Conservation (phyloP, 1,140 invertebrate genomes). For the Cyclina sinensis region DNA sequence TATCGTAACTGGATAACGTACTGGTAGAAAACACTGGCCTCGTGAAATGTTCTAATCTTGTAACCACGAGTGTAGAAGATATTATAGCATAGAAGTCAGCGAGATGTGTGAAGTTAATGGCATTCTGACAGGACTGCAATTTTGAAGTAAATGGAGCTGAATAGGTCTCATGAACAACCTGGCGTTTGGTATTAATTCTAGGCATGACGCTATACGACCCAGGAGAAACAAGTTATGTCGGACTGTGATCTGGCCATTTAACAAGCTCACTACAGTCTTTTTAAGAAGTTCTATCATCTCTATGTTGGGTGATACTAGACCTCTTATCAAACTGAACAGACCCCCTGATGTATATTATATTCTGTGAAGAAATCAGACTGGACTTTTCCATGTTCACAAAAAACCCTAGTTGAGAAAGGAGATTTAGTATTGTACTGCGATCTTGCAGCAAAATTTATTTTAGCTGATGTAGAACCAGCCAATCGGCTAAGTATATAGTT, state of each 20-base stretch:
- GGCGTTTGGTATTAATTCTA: constrained; percentile 43
- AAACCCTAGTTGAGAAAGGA: constrained; percentile 45
- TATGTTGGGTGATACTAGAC: constrained; percentile 17
- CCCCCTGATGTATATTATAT: constrained; percentile 32
- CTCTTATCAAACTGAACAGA: background rate
- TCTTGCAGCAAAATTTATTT: background rate
- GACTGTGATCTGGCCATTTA: background rate
- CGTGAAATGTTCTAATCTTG: constrained; percentile 39
- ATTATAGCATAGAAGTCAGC: constrained; percentile 11
- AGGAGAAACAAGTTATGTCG: constrained; percentile 17
- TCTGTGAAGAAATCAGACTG: constrained; percentile 1
- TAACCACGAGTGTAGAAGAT: constrained; percentile 21
- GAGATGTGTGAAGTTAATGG: background rate
- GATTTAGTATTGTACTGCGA: background rate
- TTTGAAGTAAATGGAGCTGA: too few species aligned
- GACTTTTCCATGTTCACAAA: constrained; percentile 29
- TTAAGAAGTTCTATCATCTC: constrained; percentile 15
- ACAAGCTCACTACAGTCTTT: background rate
- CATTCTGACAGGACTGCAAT: constrained; percentile 47
- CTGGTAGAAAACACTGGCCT: constrained; percentile 29
- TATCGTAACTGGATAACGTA: background rate
- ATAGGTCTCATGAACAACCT: too few species aligned
- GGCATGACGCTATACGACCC: constrained; percentile 39
- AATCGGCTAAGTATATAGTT: constrained; percentile 48
- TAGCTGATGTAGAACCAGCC: background rate